Percentiles rank a stretch among this genome's conserved stretches.
Conservation (phyloP, 2,113 vertebrate genomes). For the Halcyon malimbica region DNA sequence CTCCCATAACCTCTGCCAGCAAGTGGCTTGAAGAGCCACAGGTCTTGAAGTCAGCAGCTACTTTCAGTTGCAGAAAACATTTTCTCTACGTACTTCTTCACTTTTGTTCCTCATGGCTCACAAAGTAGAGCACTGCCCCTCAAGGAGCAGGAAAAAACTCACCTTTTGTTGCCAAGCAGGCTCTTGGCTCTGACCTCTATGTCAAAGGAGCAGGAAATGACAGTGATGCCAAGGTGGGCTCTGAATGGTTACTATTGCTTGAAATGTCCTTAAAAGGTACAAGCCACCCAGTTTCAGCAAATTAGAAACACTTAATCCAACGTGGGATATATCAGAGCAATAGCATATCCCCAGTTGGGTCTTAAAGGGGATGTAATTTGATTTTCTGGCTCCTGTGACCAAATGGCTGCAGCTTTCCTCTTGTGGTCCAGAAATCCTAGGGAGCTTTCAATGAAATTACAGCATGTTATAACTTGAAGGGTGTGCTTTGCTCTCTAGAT, state of each 20-base stretch:
- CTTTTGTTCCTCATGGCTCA: not conserved
- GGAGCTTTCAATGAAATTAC: constrained; percentile 13
- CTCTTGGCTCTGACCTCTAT: not conserved
- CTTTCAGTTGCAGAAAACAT: not conserved
- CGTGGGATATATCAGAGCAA: not conserved
- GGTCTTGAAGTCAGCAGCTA: not conserved
- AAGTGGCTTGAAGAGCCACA: not conserved
- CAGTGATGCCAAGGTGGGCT: not conserved
- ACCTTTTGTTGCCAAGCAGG: not conserved
- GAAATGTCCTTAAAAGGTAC: not conserved
- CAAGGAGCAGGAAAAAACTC: not conserved
- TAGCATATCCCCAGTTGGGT: not conserved
- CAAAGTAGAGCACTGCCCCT: not conserved
- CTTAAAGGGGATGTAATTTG: not conserved
- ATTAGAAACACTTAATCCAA: not conserved
- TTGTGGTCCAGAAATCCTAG: not conserved
- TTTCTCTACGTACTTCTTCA: not conserved
- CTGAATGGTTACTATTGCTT: not conserved
- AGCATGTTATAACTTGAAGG: not conserved
- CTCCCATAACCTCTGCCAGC: not conserved
- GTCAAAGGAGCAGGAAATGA: not conserved
- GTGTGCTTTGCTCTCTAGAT: not conserved
- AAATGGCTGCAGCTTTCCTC: not conserved
- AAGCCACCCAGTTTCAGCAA: not conserved
- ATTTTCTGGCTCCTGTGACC: not conserved